phyloP scores from a whole-genome alignment of 2,888 invertebrate species.

The Andricus quercusramuli region DNA sequence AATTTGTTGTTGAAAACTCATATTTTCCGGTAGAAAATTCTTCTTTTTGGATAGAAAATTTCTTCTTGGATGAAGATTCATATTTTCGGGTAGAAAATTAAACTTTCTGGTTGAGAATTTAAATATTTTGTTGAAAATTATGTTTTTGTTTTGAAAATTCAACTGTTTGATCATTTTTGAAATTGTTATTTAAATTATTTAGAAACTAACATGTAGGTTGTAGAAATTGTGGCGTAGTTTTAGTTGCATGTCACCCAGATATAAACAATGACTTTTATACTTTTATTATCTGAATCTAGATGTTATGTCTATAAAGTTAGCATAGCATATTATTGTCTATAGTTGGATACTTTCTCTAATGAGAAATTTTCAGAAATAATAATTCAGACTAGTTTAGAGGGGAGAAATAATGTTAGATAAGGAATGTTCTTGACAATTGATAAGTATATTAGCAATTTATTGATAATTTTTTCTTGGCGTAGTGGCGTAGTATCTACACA shows the following conservation, averaged over 20 bases:
- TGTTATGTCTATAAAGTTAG: slow-evolving; percentile 15
- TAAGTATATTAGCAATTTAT: not conserved
- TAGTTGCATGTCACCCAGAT: slow-evolving; percentile 6
- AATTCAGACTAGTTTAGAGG: not conserved
- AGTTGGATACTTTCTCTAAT: not conserved
- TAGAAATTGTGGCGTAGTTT: not conserved
- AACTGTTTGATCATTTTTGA: too few relatives aligned
- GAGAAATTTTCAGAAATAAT: slow-evolving; percentile 19
- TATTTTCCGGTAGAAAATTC: too few relatives aligned
- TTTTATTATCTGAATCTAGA: slow-evolving; percentile 27
- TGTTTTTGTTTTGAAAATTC: too few relatives aligned
- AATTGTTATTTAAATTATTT: not conserved
- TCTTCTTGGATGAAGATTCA: too few relatives aligned
- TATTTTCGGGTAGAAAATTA: too few relatives aligned
- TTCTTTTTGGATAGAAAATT: too few relatives aligned
- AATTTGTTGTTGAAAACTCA: too few relatives aligned
- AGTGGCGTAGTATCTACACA: not conserved
- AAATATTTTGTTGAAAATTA: too few relatives aligned
- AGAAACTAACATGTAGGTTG: not conserved
- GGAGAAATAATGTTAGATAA: not conserved
- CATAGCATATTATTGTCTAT: not conserved
- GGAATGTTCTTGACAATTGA: not conserved
- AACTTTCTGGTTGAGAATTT: too few relatives aligned
- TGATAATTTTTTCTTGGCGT: not conserved
- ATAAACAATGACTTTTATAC: not conserved